A percentile compares a stretch with the other conserved stretches of the same genome.
These are phyloP conservation scores for Actinernus sp. DNA, from an alignment of 92 coral and sea anemone genomes.

Conservation along the genomic window DNA sequence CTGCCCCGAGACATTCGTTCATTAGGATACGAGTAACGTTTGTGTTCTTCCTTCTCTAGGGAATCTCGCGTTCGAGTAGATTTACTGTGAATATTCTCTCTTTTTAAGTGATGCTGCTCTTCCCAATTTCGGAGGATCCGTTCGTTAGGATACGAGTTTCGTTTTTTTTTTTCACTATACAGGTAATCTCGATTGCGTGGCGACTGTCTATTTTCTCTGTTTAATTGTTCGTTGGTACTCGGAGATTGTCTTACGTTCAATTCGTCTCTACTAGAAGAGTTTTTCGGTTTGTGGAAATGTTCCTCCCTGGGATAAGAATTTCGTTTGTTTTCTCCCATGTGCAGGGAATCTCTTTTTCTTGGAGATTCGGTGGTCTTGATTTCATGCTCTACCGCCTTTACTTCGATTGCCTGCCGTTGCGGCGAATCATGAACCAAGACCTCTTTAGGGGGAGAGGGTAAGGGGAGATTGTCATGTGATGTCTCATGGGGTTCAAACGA, in stretches of 20 bases:
- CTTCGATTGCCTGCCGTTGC: conserved; percentile 4
- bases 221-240: too few species aligned
- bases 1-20: not conserved
- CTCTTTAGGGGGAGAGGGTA: conserved; percentile 86
- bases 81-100: too few species aligned
- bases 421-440: conserved; percentile 42
- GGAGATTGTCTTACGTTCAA: too few species aligned
- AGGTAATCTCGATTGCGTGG: too few species aligned
- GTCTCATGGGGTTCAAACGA: conserved; percentile 35
- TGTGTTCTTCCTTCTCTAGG: conserved; percentile 4
- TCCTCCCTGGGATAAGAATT: too few species aligned
- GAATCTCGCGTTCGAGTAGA: too few species aligned
- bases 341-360: too few species aligned
- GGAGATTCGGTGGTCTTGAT: not conserved
- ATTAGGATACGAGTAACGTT: not conserved
- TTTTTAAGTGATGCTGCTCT: too few species aligned
- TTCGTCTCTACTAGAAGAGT: too few species aligned
- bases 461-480: conserved; percentile 78
- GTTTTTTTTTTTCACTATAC: not conserved
- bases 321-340: too few species aligned
- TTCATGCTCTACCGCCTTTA: conserved; percentile 6
- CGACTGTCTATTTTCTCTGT: too few species aligned
- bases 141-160: not conserved
- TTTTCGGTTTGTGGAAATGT: too few species aligned
- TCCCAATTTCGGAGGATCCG: not conserved